Evolutionary conservation across 92 coral and sea anemone species (phyloP).

Genomic region (Pocillopora meandrina): DNA sequence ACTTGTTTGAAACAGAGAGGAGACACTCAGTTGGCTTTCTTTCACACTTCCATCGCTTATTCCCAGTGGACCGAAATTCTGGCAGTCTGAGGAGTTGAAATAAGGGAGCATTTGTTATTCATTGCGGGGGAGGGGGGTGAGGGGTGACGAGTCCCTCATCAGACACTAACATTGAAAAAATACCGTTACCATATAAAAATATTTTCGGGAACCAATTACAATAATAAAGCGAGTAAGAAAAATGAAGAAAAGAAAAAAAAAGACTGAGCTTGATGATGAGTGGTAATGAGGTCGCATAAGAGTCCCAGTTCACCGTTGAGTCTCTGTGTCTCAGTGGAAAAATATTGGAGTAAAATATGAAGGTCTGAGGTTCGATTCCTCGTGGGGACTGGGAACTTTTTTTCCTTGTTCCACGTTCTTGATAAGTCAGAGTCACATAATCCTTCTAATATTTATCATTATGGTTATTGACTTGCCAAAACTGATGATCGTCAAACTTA

Average conservation of each 20-base stretch:
- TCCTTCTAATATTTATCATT: neutral
- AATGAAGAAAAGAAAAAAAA: neutral
- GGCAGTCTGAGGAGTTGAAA: neutral
- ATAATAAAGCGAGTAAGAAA: neutral
- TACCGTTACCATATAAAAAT: no score
- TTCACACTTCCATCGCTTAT: neutral
- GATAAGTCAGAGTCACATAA: neutral
- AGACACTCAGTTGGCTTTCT: conserved; percentile 14
- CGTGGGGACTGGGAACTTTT: no score
- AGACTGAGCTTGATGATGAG: neutral
- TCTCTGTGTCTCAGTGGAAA: no score
- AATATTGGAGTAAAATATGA: no score
- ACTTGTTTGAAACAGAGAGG: neutral
- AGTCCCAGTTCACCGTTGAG: no score
- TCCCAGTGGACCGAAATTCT: conserved; percentile 5
- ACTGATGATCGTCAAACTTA: no score
- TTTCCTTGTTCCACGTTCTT: no score
- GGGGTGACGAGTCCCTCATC: no score
- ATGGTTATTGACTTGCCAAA: neutral
- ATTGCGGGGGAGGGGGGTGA: no score
- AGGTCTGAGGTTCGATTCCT: no score
- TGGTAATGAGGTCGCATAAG: no score
- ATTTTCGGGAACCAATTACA: neutral
- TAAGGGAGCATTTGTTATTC: neutral
- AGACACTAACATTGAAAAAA: no score